Evolutionary conservation across 2,888 invertebrate genomes (phyloP), one percentile per base, ranked within the genome.

Genomic region (Peribatodes rhomboidaria): DNA sequence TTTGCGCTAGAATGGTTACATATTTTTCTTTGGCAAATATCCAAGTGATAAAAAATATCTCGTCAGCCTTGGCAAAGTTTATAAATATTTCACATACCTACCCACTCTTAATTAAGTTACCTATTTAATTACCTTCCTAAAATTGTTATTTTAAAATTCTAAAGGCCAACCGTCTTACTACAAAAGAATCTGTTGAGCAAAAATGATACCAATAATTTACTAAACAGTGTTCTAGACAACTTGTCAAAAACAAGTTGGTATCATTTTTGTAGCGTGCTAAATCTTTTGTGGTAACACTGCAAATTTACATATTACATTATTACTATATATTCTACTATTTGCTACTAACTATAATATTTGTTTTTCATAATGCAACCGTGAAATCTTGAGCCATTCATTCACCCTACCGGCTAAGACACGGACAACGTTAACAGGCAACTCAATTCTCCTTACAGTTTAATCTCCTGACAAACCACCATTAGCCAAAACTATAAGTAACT

Each of bases 381-480:
- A 65, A 68, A 68, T 69, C 58, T 62, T 16, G 62, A 61, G 37
- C 59, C 57, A 59, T 61, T 55, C 44, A 67, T 68, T 64, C 59
- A 63, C 46, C 44, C 61, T 72, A 67, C 65, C 62, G 66, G 64
- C 66, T 62, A 62, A 52, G 67, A 63, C 62, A 61, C 8, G n/a
- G 53, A 59, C 27, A 20, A 11, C 49, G 33, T 16, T 50, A 47
- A 41, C 7, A 54, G 42, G 27, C 6, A 27, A 55, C 55, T 60
- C 61, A 55, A 52, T 57, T 62, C 37, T 64, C 18, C 60, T 50
- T 41, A 37, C 42, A 46, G 49, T 59, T 64, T 69, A 57, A 68
- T 74, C 73, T 69, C 72, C 75, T 78, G 74, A 78, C 74, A 68
- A 72, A 71, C 71, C 60, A 57, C 77, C 60, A 78, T 79, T 73